Percentiles rank a stretch among this genome's conserved stretches.
phyloP scores from a whole-genome alignment of 2,113 vertebrate genomes.

The Regulus satrapa region DNA sequence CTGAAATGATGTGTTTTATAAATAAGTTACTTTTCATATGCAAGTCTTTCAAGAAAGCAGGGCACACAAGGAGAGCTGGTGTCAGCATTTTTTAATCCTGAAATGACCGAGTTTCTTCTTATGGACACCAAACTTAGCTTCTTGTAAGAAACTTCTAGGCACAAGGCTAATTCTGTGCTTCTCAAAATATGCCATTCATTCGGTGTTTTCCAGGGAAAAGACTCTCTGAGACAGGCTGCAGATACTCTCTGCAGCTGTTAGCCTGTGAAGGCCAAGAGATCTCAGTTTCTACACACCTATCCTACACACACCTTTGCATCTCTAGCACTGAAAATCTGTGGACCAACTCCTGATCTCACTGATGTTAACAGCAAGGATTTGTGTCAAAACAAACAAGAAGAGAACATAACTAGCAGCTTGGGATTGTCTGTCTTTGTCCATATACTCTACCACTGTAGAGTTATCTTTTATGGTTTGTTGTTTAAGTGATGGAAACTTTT shows the following conservation, averaged over 20 bases:
- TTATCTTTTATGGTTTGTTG: not conserved
- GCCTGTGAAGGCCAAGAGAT: not conserved
- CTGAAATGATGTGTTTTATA: conserved; percentile 5
- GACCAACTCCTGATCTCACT: not conserved
- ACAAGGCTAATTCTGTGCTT: not conserved
- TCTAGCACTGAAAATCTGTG: not conserved
- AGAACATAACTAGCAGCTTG: not conserved
- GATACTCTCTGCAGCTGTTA: not conserved
- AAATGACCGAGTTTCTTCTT: conserved; percentile 1
- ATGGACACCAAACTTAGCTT: conserved; percentile 5
- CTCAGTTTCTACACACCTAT: not conserved
- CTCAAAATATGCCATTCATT: not conserved
- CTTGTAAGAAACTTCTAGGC: conserved; percentile 22
- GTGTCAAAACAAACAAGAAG: not conserved
- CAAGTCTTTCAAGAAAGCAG: conserved; percentile 2
- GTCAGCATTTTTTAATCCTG: conserved; percentile 44
- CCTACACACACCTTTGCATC: not conserved
- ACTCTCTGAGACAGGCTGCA: not conserved
- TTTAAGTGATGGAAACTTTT: conserved; percentile 5
- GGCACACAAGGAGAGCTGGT: not conserved
- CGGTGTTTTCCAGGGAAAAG: not conserved
- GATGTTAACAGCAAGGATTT: not conserved
- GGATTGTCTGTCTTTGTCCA: not conserved
- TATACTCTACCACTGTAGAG: not conserved
- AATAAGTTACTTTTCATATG: not conserved